A percentile compares a stretch with the other conserved stretches of the same genome.
phyloP scores from a whole-genome alignment of 2,113 vertebrate species.

The Neoarius graeffei region DNA sequence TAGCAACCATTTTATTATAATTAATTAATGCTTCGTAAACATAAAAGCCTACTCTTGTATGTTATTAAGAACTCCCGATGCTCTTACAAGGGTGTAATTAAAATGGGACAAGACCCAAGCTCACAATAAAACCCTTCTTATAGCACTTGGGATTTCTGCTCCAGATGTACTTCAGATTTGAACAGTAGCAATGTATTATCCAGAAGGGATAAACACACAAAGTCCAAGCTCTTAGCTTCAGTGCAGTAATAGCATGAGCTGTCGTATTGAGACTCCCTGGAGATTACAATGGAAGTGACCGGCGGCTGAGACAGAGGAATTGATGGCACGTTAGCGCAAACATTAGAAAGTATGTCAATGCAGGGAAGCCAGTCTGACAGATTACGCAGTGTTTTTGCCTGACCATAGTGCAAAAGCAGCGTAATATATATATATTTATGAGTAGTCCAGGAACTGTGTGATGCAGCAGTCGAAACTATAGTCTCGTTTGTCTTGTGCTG shows the following conservation, averaged over 20 bases:
- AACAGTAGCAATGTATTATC: not conserved
- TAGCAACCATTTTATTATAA: not conserved
- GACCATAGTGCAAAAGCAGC: constrained; percentile 19
- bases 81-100: not conserved
- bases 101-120: not conserved
- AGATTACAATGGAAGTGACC: not conserved
- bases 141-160: not conserved
- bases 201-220: not conserved
- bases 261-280: no score
- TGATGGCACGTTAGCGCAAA: constrained; percentile 23
- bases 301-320: constrained; percentile 25
- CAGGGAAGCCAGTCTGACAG: constrained; percentile 28
- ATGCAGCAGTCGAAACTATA: not conserved
- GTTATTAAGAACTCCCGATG: not conserved
- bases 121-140: not conserved
- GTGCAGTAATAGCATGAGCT: not conserved
- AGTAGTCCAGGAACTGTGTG: not conserved
- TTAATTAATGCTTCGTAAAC: not conserved
- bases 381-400: constrained; percentile 41
- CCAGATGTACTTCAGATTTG: not conserved
- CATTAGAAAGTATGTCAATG: constrained; percentile 40
- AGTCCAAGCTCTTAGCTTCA: not conserved
- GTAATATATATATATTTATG: not conserved
- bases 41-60: not conserved
- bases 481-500: not conserved